Conservation (phyloP, 2,888 invertebrate species). For the Rugalucina vietnamica region DNA sequence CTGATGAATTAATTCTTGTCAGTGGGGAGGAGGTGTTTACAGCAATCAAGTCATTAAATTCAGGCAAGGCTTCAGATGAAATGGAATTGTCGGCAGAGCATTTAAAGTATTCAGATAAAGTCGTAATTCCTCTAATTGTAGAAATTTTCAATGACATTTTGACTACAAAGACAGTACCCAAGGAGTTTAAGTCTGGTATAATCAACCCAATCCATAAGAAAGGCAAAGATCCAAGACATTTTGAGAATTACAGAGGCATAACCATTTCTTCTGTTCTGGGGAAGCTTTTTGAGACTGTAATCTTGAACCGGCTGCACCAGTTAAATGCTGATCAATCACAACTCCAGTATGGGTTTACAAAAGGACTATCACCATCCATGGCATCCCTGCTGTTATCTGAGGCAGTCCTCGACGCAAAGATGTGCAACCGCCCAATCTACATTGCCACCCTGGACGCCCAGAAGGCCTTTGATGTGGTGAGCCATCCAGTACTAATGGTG, state of each 20-base stretch:
- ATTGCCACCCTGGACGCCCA: slow-evolving; percentile 16
- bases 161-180: background rate
- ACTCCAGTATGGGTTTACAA: slow-evolving; percentile 24
- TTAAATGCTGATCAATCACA: background rate
- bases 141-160: slow-evolving; percentile 22
- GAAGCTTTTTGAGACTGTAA: background rate
- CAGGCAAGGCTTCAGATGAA: slow-evolving; percentile 22
- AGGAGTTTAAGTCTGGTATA: background rate
- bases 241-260: slow-evolving; percentile 26
- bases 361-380: slow-evolving; percentile 21
- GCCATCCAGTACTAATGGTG: slow-evolving; percentile 7
- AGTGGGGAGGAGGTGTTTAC: background rate
- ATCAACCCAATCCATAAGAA: slow-evolving; percentile 8
- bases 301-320: background rate
- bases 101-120: background rate
- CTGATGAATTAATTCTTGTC: background rate
- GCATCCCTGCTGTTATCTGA: slow-evolving; percentile 7
- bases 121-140: background rate
- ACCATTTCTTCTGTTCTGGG: background rate
- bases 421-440: background rate
- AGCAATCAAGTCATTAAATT: slow-evolving; percentile 16
- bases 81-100: slow-evolving; percentile 12
- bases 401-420: background rate
- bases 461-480: slow-evolving; percentile 28
- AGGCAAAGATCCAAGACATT: slow-evolving; percentile 5